Conservation (phyloP, 1,140 invertebrate species). For the Choristoneura fumiferana region DNA sequence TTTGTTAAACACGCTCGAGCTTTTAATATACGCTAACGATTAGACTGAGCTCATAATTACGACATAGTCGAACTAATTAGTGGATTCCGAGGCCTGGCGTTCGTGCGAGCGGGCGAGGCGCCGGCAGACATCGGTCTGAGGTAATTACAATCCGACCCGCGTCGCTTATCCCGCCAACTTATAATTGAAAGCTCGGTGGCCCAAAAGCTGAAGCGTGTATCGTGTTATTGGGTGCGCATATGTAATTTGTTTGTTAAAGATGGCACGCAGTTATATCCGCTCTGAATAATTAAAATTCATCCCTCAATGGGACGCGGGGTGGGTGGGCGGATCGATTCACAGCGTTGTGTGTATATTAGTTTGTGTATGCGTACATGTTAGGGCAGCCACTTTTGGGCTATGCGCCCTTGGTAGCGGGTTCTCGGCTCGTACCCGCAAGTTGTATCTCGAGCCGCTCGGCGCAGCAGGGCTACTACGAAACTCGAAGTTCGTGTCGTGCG, state of each 20-base stretch:
- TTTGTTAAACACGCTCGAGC: constrained; percentile 25
- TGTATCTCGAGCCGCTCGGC: constrained; percentile 35
- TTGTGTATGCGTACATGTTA: constrained; percentile 41
- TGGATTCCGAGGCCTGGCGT: constrained; percentile 34
- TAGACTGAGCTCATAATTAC: constrained; percentile 43
- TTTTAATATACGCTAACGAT: constrained; percentile 37
- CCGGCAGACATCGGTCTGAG: constrained; percentile 44
- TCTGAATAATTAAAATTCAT: constrained; percentile 77
- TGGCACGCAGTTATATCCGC: constrained; percentile 72
- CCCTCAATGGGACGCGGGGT: constrained; percentile 54
- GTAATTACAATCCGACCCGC: constrained; percentile 55
- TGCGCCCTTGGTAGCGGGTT: constrained; percentile 57
- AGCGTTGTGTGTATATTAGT: constrained; percentile 38
- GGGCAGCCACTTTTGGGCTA: constrained; percentile 48
- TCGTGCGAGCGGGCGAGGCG: constrained; percentile 27
- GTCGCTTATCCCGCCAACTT: constrained; percentile 60
- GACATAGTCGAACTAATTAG: constrained; percentile 56
- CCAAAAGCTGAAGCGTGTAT: constrained; percentile 62
- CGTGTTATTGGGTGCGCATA: constrained; percentile 74
- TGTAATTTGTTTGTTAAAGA: constrained; percentile 78
- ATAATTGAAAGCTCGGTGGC: constrained; percentile 71
- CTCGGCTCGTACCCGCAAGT: constrained; percentile 63
- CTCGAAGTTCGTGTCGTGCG: too few relatives aligned
- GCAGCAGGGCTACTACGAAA: constrained; percentile 32
- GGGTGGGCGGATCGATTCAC: constrained; percentile 61